A percentile compares a stretch with the other conserved stretches of the same genome.
These are phyloP conservation scores for Natrix natrix DNA, from an alignment of 2,797 vertebrate genomes.

Conservation along the genomic window DNA sequence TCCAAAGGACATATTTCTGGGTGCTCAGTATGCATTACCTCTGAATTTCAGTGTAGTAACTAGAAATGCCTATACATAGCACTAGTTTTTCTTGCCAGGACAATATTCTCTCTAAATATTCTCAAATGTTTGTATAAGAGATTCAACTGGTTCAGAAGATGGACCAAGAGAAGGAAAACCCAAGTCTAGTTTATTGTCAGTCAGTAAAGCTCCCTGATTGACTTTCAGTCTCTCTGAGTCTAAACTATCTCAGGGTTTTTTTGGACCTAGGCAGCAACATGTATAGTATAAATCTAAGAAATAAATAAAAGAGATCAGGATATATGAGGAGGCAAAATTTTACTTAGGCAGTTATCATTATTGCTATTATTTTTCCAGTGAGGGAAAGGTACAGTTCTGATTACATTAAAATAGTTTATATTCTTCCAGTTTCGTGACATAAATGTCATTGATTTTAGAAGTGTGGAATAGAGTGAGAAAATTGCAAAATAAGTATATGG, in stretches of 20 bases:
- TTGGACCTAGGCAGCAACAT: background rate
- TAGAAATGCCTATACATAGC: background rate
- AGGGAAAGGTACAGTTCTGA: background rate
- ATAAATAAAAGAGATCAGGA: background rate
- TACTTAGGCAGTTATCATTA: background rate
- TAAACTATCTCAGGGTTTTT: background rate
- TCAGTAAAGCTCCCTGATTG: background rate
- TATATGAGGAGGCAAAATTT: background rate
- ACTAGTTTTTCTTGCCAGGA: background rate
- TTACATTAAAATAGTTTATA: background rate
- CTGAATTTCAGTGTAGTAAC: background rate
- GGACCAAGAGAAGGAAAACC: background rate
- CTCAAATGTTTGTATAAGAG: background rate
- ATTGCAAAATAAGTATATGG: background rate
- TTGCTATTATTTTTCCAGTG: background rate
- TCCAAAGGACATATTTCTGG: background rate
- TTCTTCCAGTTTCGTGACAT: background rate
- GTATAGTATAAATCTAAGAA: background rate
- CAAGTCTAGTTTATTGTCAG: background rate
- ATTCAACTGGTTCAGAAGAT: background rate
- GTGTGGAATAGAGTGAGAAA: background rate
- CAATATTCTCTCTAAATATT: background rate
- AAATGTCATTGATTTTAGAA: background rate
- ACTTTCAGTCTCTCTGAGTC: background rate
- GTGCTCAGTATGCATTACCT: too few relatives aligned